Evolutionary conservation across 2,888 invertebrate genomes (phyloP), one percentile per base, ranked within the genome.

Genomic region (Drosophila neotestacea): DNA sequence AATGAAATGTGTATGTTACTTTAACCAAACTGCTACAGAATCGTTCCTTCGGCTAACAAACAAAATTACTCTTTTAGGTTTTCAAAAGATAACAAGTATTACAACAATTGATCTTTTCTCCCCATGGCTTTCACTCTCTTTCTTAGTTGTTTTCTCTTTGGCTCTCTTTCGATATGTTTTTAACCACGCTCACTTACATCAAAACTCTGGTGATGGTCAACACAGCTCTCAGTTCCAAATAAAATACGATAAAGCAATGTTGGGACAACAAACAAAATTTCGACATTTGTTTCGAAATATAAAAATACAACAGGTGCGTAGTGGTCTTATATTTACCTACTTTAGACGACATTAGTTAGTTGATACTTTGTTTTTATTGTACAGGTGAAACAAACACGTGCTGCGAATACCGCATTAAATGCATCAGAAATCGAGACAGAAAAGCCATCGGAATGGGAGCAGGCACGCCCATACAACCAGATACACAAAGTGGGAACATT

Each of bases 401-500:
- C 16, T 32, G 30, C 16, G 16, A 32, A 32, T 54, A 7, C 9
- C 3, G 36, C 42, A 22, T 22, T 42, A 6, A 42, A 42, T 3
- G 11, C 22, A 42, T 5, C 42, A 2, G 5, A 13, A 13, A 32
- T 27, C 13, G 51, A 27, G n/a, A 4, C 1, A 9, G 16, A 28
- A 11, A 30, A 11, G 16, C 0, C 38, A 11, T 22, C 16, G 47
- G 47, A 58, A 38, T 38, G 47, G 30, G 16, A 58, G 13, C 47
- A 9, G 38, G 27, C 39, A 22, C 38, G 58, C 2, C 28, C 47
- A 1, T 58, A n/a, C 13, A 47, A 47, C 2, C 6, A 38, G 47
- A 58, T 58, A 30, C 58, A 47, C 47, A 58, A 58, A 38, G 30
- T 58, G 1, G 34, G 55, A 1, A 42, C 16, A 2, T n/a, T 9